Percentiles rank a stretch among this genome's conserved stretches.
Conservation (phyloP, 2,113 vertebrate species). For the Pholis gunnellus region DNA sequence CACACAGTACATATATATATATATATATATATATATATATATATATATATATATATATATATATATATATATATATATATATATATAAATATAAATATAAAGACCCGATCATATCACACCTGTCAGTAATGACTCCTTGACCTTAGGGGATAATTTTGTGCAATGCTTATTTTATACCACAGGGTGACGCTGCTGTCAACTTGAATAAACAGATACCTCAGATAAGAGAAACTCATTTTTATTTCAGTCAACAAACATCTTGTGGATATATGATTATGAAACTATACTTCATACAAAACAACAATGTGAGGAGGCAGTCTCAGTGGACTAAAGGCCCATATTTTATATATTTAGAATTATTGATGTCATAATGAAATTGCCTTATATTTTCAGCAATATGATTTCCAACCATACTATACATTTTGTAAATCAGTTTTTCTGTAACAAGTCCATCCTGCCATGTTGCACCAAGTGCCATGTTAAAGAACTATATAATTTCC, state of each 20-base stretch:
- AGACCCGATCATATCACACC: too few relatives aligned
- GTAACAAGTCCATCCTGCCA: not conserved
- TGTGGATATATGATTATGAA: not conserved
- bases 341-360: not conserved
- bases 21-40: too few relatives aligned
- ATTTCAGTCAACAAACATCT: not conserved
- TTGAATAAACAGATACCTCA: not conserved
- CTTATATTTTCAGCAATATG: too few relatives aligned
- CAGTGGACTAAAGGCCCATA: not conserved
- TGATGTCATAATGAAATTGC: not conserved
- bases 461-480: too few relatives aligned
- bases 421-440: not conserved
- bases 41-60: too few relatives aligned
- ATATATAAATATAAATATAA: too few relatives aligned
- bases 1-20: too few relatives aligned
- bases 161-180: constrained; percentile 29
- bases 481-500: not conserved
- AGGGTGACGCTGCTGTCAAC: constrained; percentile 25
- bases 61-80: too few relatives aligned
- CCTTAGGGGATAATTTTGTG: not conserved
- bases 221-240: not conserved
- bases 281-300: not conserved
- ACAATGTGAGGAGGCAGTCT: not conserved
- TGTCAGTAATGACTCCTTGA: too few relatives aligned
- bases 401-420: not conserved